Percentiles rank a stretch among this genome's conserved stretches.
These are phyloP conservation scores for Pteronura brasiliensis DNA, from an alignment of 2,113 vertebrate genomes.

Conservation along the genomic window DNA sequence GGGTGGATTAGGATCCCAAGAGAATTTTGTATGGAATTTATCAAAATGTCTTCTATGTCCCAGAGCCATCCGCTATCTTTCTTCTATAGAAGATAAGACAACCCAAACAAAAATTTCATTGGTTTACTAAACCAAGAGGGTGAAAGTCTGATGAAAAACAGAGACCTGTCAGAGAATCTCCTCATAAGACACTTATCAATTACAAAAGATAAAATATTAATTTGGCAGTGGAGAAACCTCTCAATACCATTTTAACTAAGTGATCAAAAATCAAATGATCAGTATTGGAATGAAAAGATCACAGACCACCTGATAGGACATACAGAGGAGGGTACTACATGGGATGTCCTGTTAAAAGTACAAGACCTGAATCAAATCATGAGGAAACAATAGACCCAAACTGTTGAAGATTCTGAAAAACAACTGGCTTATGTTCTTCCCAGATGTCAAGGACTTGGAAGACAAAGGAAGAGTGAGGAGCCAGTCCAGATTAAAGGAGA, in stretches of 20 bases:
- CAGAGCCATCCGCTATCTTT: not conserved
- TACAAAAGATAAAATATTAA: not conserved
- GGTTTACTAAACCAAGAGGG: not conserved
- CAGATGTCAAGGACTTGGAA: not conserved
- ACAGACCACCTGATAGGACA: not conserved
- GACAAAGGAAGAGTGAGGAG: not conserved
- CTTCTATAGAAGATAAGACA: not conserved
- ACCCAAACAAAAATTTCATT: not conserved
- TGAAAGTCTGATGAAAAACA: not conserved
- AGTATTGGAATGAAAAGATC: not conserved
- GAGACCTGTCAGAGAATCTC: not conserved
- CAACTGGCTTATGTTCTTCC: not conserved
- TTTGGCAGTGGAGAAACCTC: not conserved
- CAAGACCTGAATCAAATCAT: not conserved
- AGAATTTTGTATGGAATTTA: conserved; percentile 10
- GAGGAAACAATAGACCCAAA: not conserved
- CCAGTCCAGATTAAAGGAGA: not conserved
- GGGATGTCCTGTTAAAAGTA: not conserved
- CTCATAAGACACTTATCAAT: not conserved
- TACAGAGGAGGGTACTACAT: not conserved
- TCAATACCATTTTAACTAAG: not conserved
- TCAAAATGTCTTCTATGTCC: not conserved
- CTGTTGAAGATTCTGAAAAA: not conserved
- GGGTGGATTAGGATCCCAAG: not conserved
- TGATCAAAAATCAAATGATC: not conserved